Percentiles rank a stretch among this genome's conserved stretches.
Conservation (phyloP, 2,888 invertebrate genomes). For the Periphyllus acericola region DNA sequence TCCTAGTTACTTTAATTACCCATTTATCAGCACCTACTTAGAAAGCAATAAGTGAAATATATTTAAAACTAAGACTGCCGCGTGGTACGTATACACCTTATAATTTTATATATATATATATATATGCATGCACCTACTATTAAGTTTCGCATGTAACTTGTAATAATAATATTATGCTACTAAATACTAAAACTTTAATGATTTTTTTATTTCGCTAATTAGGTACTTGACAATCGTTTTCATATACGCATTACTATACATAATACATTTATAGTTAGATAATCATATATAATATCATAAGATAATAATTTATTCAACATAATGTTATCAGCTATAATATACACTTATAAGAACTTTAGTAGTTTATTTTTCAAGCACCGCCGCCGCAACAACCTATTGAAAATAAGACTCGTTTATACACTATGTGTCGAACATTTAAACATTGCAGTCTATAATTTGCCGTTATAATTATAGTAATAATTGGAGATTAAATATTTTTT, state of each 20-base stretch:
- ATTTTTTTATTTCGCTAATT: not conserved
- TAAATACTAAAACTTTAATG: not conserved
- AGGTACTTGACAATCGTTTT: not conserved
- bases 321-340: not conserved
- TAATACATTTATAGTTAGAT: not conserved
- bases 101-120: not conserved
- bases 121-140: not conserved
- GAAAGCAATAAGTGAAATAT: slow-evolving; percentile 2
- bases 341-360: too few relatives aligned
- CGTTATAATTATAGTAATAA: too few relatives aligned
- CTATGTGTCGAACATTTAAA: too few relatives aligned
- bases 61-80: not conserved
- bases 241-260: not conserved
- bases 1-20: slow-evolving; percentile 21
- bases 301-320: not conserved
- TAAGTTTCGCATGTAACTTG: not conserved
- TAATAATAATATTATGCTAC: not conserved
- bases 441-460: too few relatives aligned
- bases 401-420: too few relatives aligned
- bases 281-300: not conserved
- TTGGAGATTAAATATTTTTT: too few relatives aligned
- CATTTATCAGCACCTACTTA: not conserved
- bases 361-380: too few relatives aligned
- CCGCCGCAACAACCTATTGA: too few relatives aligned
- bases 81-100: not conserved